Conservation (phyloP, 2,888 invertebrate genomes). For the Ochlodes sylvanus region DNA sequence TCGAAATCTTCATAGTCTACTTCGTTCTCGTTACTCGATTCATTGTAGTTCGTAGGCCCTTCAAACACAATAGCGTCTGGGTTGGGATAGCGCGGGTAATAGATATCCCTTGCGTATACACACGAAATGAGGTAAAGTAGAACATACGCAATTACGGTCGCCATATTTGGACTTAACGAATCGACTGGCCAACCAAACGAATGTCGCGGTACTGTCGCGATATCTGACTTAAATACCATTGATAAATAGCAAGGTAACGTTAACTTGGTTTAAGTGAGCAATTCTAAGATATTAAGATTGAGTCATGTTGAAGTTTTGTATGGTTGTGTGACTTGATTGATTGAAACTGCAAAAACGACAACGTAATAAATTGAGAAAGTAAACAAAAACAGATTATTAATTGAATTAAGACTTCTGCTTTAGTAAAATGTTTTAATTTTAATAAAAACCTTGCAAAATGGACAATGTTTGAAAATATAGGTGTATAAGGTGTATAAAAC, state of each 20-base stretch:
- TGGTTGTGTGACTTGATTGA: too few species aligned
- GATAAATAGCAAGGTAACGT: neutral
- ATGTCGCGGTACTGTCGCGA: constrained; percentile 16
- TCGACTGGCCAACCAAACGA: neutral
- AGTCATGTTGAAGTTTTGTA: neutral
- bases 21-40: constrained; percentile 46
- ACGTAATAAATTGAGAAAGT: too few species aligned
- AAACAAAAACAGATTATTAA: too few species aligned
- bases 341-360: too few species aligned
- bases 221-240: constrained; percentile 17
- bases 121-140: constrained; percentile 21
- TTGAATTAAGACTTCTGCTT: too few species aligned
- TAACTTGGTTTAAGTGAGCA: neutral
- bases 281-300: neutral
- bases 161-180: constrained; percentile 18
- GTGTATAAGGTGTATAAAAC: too few species aligned
- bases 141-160: constrained; percentile 15
- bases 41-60: constrained; percentile 61
- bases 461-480: too few species aligned
- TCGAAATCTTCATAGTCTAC: constrained; percentile 51
- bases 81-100: constrained; percentile 53
- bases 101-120: constrained; percentile 46
- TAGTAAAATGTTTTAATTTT: too few species aligned
- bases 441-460: too few species aligned
- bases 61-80: constrained; percentile 64